Base-by-base conservation (phyloP, 2,113 vertebrate genomes). In the Saguinus midas region DNA sequence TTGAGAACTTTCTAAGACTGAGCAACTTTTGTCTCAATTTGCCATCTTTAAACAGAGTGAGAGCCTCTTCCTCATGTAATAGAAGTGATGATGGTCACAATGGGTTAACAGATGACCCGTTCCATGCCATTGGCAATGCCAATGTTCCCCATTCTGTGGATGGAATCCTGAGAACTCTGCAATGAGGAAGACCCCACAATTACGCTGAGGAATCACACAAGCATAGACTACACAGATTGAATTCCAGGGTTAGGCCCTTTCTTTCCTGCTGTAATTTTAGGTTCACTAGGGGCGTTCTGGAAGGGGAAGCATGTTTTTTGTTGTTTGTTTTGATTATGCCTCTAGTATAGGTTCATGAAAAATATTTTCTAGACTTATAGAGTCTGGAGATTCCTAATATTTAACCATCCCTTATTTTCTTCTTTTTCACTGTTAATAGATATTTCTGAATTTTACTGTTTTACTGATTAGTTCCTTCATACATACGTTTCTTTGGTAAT, bases 381-480 rank as follows among this genome's bases (percentile, higher is more conserved):
- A 72, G 13, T 23, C 52, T 7, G 29, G n/a, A 48, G 45, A 70
- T 75, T 40, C 80, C 61, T 73, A 43, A 73, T 17, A 70, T 37
- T 23, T 32, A 87, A 6, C 32, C 43, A 68, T 70, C 40, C 35
- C 5, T 73, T 43, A 57, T 6, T 0, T 27, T 88, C 52, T 68
- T 66, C 58, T n/a, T 66, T 61, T 68, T 68, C 14, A 6, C 57
- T 5, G 13, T 84, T 55, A 37, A 52, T 85, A 52, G 90, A 61
- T 61, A 76, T 70, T 48, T 21, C 29, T 91, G 37, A 45, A 48
- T 68, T 43, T 90, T 95, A 75, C 40, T 58, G 45, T 68, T 43
- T 90, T 95, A 75, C 40, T 58, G 45, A 52, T 52, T 58, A 58
- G 11, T 82, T 94, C 35, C 21, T 48, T 86, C 78, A 70, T 81